A percentile compares a stretch with the other conserved stretches of the same genome.
phyloP scores from a whole-genome alignment of 2,797 vertebrate species.

The Ptychadena robeensis region DNA sequence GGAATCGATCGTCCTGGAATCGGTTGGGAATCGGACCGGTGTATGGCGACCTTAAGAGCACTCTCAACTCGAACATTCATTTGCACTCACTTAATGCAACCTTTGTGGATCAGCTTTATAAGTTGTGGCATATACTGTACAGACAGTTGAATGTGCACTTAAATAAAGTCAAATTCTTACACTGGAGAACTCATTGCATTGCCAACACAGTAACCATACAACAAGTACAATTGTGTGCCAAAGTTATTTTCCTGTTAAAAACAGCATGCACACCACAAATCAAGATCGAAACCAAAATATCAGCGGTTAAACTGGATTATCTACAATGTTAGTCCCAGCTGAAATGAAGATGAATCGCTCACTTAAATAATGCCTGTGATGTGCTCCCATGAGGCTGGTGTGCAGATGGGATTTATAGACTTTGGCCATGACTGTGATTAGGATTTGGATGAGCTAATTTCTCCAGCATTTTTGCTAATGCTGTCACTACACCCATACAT shows the following conservation, averaged over 20 bases:
- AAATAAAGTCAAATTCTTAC: neutral
- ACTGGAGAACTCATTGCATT: neutral
- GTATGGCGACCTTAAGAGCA: no score
- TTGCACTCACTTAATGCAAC: neutral
- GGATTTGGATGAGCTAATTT: neutral
- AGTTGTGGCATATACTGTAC: neutral
- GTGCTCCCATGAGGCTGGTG: neutral
- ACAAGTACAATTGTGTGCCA: neutral
- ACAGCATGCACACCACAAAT: neutral
- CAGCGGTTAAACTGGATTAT: neutral
- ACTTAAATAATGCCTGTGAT: neutral
- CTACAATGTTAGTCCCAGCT: neutral
- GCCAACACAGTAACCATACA: neutral
- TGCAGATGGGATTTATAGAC: conserved; percentile 1
- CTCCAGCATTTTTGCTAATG: neutral
- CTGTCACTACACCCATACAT: neutral
- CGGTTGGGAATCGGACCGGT: no score
- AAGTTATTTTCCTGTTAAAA: neutral
- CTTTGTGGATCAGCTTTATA: neutral
- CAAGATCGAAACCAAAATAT: neutral
- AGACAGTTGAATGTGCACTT: neutral
- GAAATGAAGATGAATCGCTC: neutral
- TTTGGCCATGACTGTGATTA: neutral
- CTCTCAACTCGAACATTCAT: neutral
- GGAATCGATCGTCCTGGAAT: no score